These are phyloP conservation scores for Amphilophus citrinellus DNA, from an alignment of 2,113 vertebrate species.

Conservation along the genomic window DNA sequence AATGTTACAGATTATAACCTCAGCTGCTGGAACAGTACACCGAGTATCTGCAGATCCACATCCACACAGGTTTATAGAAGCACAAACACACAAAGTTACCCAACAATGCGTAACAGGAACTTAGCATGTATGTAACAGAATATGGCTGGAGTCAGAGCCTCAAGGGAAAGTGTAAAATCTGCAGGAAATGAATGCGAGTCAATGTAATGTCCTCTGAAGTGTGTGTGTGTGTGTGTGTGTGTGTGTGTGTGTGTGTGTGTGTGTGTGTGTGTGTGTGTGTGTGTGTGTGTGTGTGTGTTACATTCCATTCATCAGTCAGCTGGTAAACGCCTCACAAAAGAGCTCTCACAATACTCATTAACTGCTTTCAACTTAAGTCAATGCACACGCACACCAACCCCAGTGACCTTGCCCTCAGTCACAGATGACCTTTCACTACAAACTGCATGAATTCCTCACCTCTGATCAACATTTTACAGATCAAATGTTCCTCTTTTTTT, in stretches of 20 bases:
- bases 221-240: not conserved
- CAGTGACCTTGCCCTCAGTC: not conserved
- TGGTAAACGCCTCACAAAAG: not conserved
- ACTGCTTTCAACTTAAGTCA: not conserved
- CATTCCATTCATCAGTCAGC: not conserved
- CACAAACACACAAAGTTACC: not conserved
- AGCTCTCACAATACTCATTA: not conserved
- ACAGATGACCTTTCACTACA: not conserved
- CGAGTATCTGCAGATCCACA: not conserved
- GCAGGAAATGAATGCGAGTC: not conserved
- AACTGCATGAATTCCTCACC: not conserved
- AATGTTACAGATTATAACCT: accelerated
- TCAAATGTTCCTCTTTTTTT: not conserved
- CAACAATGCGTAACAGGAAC: not conserved
- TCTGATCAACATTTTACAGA: not conserved
- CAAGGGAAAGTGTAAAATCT: not conserved
- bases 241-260: not conserved
- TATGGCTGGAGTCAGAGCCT: not conserved
- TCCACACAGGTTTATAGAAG: not conserved
- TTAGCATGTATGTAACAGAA: not conserved
- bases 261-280: accelerated
- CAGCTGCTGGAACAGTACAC: not conserved
- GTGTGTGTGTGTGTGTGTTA: not conserved
- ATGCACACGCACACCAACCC: not conserved
- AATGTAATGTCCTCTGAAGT: not conserved